Percentiles rank a stretch among this genome's conserved stretches.
These are phyloP conservation scores for Turnix velox DNA, from an alignment of 2,113 vertebrate genomes.

Conservation along the genomic window DNA sequence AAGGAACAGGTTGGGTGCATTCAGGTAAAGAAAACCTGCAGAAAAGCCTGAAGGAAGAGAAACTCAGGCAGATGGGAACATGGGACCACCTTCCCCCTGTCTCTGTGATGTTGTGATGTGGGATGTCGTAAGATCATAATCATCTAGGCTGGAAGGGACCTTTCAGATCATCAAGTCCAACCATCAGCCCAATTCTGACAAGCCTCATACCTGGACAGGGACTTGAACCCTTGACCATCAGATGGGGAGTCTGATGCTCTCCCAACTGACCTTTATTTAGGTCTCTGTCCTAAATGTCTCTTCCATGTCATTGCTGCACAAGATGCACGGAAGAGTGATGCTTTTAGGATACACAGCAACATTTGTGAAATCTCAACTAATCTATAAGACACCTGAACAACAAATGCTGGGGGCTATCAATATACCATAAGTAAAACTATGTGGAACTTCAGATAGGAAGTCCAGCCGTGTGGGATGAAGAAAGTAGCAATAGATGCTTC, in stretches of 20 bases:
- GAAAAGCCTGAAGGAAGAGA: neutral
- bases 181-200: no score
- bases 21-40: neutral
- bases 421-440: neutral
- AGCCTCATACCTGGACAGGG: no score
- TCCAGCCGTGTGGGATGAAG: neutral
- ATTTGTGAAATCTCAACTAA: neutral
- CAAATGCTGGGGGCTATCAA: neutral
- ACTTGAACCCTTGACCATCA: no score
- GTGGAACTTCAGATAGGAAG: neutral
- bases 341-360: neutral
- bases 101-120: neutral
- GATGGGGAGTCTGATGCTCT: no score
- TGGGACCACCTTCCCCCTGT: neutral
- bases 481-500: neutral
- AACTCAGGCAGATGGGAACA: neutral
- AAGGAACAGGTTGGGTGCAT: neutral
- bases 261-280: no score
- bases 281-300: neutral
- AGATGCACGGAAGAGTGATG: neutral
- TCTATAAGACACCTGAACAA: no score
- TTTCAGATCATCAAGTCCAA: no score
- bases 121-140: neutral
- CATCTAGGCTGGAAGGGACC: no score
- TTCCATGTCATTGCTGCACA: neutral